Base-by-base conservation (phyloP, 2,888 invertebrate genomes). In the Cantharis rustica region DNA sequence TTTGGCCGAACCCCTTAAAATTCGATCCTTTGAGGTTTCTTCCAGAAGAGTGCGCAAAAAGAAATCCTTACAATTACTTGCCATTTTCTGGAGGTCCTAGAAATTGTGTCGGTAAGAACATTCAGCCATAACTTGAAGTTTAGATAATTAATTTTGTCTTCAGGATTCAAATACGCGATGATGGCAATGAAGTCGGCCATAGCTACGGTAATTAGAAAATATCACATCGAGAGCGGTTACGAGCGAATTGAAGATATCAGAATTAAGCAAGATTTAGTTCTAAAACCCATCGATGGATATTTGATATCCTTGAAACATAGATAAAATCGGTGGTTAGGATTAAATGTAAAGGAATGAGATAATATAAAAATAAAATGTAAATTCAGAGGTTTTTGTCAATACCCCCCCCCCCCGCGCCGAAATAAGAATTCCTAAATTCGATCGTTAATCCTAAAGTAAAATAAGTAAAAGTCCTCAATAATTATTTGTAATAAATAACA, bases 21-120 rank as follows among this genome's bases (percentile, higher is more conserved):
- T 74, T 70, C 15, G 74, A 74, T 64, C 74, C 74, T 0, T 63
- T 70, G 20, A 70, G 74, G n/a, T 74, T 74, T 64, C 23, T 74
- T 2, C 74, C 74, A 0, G 70, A 74, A 64, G 70, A 74, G 11
- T 20, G 27, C 2, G 69, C 74, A 5, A 74, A 74, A 20, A 13
- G 74, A 5, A 61, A 69, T 69, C 73, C 68, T 9, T 73, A 62
- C 17, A 16, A 47, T 20, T 74, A 16, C 16, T 47, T 74, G 11
- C 74, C 74, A 1, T 74, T 74, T 23, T n/a, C 16, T 5, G 64
- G 17, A n/a, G 16, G 63, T 9, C 17, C 63, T 4, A 20, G 17
- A 63, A 63, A 16, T 17, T 16, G 17, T 10, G 1, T 63, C 1
- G 63, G 16, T 63, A 3, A 47, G 47, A n/a, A 47, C 7, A 47